These are phyloP conservation scores for Craterocephalus amniculus DNA, from an alignment of 2,797 vertebrate genomes.

Conservation along the genomic window DNA sequence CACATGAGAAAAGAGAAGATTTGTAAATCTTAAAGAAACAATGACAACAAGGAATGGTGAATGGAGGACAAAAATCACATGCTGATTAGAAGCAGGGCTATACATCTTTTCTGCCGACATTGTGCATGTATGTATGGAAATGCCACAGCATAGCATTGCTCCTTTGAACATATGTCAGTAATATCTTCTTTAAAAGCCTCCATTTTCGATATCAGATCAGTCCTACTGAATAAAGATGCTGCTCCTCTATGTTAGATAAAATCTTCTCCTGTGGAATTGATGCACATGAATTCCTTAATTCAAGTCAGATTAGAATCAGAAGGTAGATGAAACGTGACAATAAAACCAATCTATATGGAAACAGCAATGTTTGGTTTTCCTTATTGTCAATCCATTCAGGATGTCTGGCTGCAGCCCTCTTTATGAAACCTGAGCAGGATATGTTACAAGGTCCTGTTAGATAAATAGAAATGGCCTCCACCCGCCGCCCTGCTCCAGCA, in stretches of 20 bases:
- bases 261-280: conserved; percentile 17
- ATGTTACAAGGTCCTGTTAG: conserved; percentile 45
- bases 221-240: conserved; percentile 49
- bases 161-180: neutral
- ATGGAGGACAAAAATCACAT: conserved; percentile 67
- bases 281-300: conserved; percentile 38
- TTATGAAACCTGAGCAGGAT: conserved; percentile 4
- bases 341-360: conserved; percentile 50
- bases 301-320: conserved; percentile 50
- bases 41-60: conserved; percentile 64
- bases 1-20: conserved; percentile 70
- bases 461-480: conserved; percentile 62
- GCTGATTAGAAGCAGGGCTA: conserved; percentile 55
- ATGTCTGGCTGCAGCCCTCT: neutral
- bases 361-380: conserved; percentile 8
- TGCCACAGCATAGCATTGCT: conserved; percentile 1
- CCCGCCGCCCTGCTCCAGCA: conserved; percentile 43
- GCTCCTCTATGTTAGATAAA: conserved; percentile 30
- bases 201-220: conserved; percentile 27
- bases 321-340: neutral
- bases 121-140: conserved; percentile 12
- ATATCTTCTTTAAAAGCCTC: conserved; percentile 9
- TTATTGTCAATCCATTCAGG: conserved; percentile 38
- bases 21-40: conserved; percentile 78
- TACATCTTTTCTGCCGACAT: conserved; percentile 45